These are phyloP conservation scores for Catotricha subobsoleta DNA, from an alignment of 2,888 invertebrate species.

Conservation along the genomic window DNA sequence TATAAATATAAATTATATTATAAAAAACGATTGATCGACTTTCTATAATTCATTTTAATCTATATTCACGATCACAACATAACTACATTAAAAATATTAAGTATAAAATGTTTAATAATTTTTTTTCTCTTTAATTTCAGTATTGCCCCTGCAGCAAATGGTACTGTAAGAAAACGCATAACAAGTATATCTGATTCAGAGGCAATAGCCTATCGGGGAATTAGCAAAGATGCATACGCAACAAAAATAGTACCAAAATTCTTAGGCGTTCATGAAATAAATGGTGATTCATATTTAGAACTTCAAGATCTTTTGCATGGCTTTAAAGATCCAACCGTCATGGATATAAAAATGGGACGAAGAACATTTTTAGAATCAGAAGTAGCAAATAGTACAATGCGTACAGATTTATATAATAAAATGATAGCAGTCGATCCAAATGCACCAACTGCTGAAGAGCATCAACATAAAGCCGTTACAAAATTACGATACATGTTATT, in stretches of 20 bases:
- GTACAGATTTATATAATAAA: slow-evolving; percentile 83
- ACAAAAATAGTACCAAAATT: slow-evolving; percentile 55
- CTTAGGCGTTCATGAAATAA: slow-evolving; percentile 57
- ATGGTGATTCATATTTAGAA: slow-evolving; percentile 75
- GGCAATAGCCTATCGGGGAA: slow-evolving; percentile 57
- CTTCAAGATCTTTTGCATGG: slow-evolving; percentile 84
- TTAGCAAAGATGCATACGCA: slow-evolving; percentile 48
- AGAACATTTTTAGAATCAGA: slow-evolving; percentile 91
- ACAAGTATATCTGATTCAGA: slow-evolving; percentile 55
- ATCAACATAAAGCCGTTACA: slow-evolving; percentile 65
- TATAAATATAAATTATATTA: too few species aligned
- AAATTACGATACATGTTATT: slow-evolving; percentile 95
- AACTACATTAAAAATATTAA: too few species aligned
- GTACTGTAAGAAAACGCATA: slow-evolving; percentile 85
- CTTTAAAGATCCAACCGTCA: slow-evolving; percentile 81
- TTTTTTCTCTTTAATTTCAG: too few species aligned
- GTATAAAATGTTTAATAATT: too few species aligned
- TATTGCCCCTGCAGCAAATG: slow-evolving; percentile 80
- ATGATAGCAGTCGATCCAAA: slow-evolving; percentile 81
- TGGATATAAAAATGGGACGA: slow-evolving; percentile 95
- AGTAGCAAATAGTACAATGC: slow-evolving; percentile 68
- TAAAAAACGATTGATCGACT: too few species aligned
- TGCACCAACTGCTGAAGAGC: slow-evolving; percentile 74
- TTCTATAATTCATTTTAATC: too few species aligned
- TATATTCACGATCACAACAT: too few species aligned